A percentile compares a stretch with the other conserved stretches of the same genome.
phyloP scores from a whole-genome alignment of 1,140 invertebrate species.

The Brachionus calyciflorus region DNA sequence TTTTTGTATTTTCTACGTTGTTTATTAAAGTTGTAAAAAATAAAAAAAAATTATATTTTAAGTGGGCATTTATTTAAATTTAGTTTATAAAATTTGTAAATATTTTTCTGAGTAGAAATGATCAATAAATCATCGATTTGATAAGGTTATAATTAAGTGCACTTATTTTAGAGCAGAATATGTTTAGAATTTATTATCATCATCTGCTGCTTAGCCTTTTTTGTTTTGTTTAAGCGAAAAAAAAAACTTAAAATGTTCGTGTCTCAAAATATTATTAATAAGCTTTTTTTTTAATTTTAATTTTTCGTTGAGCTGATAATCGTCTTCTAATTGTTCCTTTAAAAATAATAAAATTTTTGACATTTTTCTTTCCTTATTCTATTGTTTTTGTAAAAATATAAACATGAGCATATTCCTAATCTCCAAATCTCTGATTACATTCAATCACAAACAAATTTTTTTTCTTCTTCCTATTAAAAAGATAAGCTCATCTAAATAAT shows the following conservation, averaged over 20 bases:
- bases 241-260: too few species aligned
- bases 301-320: slow-evolving; percentile 38
- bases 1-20: too few species aligned
- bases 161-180: not conserved
- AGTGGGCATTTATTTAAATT: not conserved
- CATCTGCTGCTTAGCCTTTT: slow-evolving; percentile 11
- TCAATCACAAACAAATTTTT: slow-evolving; percentile 29
- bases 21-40: slow-evolving; percentile 8
- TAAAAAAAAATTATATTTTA: too few species aligned
- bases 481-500: too few species aligned
- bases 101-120: slow-evolving; percentile 24
- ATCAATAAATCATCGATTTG: slow-evolving; percentile 41
- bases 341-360: not conserved
- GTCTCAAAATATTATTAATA: slow-evolving; percentile 33
- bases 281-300: too few species aligned
- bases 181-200: slow-evolving; percentile 6
- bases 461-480: too few species aligned
- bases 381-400: not conserved
- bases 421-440: slow-evolving; percentile 32
- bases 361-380: slow-evolving; percentile 14
- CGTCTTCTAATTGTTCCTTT: slow-evolving; percentile 28
- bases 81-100: slow-evolving; percentile 12
- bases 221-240: too few species aligned
- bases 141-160: slow-evolving; percentile 40
- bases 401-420: not conserved